phyloP scores from a whole-genome alignment of 2,113 vertebrate species.

The Pheucticus melanocephalus region DNA sequence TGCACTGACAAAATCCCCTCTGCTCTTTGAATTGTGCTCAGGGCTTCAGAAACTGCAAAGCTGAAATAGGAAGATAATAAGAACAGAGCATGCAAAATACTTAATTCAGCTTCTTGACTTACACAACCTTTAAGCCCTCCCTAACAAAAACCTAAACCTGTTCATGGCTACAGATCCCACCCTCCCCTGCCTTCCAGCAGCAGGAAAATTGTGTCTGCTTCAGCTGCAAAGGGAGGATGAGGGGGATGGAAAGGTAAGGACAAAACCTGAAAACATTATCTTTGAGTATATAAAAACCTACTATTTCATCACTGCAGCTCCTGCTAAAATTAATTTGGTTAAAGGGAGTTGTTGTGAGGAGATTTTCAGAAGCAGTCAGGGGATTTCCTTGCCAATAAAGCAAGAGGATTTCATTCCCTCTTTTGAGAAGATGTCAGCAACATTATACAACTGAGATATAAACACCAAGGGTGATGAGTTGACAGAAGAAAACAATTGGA shows the following conservation, averaged over 20 bases:
- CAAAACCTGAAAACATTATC: neutral
- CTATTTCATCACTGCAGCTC: neutral
- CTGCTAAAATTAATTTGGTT: neutral
- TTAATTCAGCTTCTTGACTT: neutral
- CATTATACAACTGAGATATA: neutral
- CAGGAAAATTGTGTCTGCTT: neutral
- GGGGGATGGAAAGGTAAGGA: neutral
- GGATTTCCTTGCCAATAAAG: neutral
- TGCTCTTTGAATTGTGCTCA: constrained; percentile 78
- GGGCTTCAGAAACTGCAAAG: constrained; percentile 71
- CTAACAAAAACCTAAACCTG: neutral
- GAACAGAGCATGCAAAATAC: neutral
- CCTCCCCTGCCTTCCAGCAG: neutral
- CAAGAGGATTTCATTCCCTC: neutral
- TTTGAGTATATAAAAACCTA: neutral
- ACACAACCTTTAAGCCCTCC: neutral
- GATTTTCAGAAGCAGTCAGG: neutral
- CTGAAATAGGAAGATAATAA: constrained; percentile 47
- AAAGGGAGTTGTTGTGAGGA: neutral
- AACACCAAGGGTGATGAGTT: neutral
- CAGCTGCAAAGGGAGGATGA: neutral
- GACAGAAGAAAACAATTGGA: neutral
- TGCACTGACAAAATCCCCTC: constrained; percentile 80
- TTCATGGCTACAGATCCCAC: neutral
- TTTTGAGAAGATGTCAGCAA: neutral